These are phyloP conservation scores for Caenorhabditis zanzibari DNA, from an alignment of 2,888 invertebrate species.

Conservation along the genomic window DNA sequence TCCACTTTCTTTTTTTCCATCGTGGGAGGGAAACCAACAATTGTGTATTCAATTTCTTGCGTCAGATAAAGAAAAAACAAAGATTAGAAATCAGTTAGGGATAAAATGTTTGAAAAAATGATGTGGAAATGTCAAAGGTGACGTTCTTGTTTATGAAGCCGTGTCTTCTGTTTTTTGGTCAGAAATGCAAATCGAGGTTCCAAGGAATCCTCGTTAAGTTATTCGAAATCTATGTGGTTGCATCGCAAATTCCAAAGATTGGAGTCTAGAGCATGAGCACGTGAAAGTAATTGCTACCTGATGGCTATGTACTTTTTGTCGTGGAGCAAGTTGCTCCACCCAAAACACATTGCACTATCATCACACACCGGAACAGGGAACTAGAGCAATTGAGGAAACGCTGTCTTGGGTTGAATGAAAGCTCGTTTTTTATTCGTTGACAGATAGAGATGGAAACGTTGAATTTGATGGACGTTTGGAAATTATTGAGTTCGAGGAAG, in stretches of 20 bases:
- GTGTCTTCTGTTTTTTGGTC: conserved; percentile 24
- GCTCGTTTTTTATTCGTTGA: conserved; percentile 29
- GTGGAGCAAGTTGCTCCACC: neutral
- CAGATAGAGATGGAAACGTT: neutral
- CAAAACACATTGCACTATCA: conserved; percentile 28
- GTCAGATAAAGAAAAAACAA: conserved; percentile 11
- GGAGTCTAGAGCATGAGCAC: neutral
- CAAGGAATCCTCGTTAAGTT: neutral
- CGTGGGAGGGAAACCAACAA: conserved; percentile 27
- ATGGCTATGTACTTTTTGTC: conserved; percentile 17
- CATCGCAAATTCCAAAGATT: neutral
- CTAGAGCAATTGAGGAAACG: conserved; percentile 14
- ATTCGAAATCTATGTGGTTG: neutral
- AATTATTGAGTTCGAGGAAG: neutral
- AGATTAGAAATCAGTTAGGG: conserved; percentile 17
- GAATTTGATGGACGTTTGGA: neutral
- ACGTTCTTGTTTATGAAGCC: conserved; percentile 44
- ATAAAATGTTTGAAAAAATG: conserved; percentile 4
- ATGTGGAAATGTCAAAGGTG: conserved; percentile 45
- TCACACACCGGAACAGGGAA: conserved; percentile 28
- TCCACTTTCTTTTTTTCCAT: neutral
- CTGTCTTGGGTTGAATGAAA: conserved; percentile 7
- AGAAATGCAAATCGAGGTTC: conserved; percentile 21
- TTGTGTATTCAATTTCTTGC: conserved; percentile 6
- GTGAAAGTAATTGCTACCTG: conserved; percentile 17